Percentiles rank a stretch among this genome's conserved stretches.
Evolutionary conservation across 2,113 vertebrate species (phyloP).

Genomic region (Ceuthmochares aereus): DNA sequence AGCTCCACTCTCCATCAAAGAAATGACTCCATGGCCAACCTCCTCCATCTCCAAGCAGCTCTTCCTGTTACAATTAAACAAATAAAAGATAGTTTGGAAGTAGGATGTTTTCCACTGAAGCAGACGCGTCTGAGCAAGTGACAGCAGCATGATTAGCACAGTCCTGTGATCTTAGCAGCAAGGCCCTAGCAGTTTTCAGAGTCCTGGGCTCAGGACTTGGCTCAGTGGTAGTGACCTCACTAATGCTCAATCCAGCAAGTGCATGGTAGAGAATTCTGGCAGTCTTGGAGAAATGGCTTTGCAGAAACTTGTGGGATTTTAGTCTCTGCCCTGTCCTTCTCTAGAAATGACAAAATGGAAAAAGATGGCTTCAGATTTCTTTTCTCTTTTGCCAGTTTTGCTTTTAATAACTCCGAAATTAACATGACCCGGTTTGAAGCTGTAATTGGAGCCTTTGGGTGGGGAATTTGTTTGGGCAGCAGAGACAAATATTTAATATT

Average conservation of each 20-base stretch:
- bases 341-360: not conserved
- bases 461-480: not conserved
- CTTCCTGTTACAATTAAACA: conserved; percentile 56
- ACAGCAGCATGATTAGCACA: not conserved
- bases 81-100: conserved; percentile 28
- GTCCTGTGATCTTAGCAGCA: not conserved
- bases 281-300: not conserved
- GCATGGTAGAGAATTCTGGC: accelerated
- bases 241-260: not conserved
- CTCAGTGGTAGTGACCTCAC: accelerated
- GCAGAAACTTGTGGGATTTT: not conserved
- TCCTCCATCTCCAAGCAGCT: not conserved
- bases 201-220: not conserved
- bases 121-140: not conserved
- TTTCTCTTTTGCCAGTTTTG: not conserved
- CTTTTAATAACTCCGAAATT: conserved; percentile 40
- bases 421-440: not conserved
- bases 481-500: conserved; percentile 15
- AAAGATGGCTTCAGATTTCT: not conserved
- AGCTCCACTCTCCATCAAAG: not conserved
- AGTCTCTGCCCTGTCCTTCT: not conserved
- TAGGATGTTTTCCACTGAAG: conserved; percentile 11
- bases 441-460: not conserved
- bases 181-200: not conserved
- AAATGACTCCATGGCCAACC: not conserved